phyloP scores from a whole-genome alignment of 2,797 vertebrate genomes.

The Emys orbicularis region DNA sequence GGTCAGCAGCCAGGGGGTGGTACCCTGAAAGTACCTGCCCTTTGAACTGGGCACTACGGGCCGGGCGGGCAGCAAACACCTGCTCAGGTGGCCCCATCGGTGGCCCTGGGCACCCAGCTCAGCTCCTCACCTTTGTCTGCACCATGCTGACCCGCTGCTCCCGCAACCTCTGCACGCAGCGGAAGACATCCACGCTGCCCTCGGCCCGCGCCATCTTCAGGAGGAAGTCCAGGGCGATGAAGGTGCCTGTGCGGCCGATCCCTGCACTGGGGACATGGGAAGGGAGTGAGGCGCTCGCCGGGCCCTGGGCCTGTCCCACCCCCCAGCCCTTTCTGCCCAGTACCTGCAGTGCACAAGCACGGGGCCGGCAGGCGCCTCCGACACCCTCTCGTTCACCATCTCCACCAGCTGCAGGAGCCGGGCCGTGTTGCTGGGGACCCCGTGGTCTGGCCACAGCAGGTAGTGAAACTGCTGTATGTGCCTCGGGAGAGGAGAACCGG shows the following conservation, averaged over 20 bases:
- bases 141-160: conserved; percentile 72
- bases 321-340: accelerated
- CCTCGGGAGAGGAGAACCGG: conserved; percentile 53
- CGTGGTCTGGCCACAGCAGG: conserved; percentile 70
- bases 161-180: conserved; percentile 58
- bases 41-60: background rate
- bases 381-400: conserved; percentile 40
- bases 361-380: background rate
- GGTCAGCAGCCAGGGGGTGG: background rate
- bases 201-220: conserved; percentile 65
- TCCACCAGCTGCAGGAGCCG: conserved; percentile 66
- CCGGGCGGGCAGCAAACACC: background rate
- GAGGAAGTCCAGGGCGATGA: conserved; percentile 72
- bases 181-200: conserved; percentile 70
- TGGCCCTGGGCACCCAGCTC: background rate
- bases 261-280: conserved; percentile 59
- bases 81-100: too few relatives aligned
- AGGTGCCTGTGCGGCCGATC: conserved; percentile 73
- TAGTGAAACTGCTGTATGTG: conserved; percentile 73
- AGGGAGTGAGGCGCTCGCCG: background rate
- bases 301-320: background rate
- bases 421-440: conserved; percentile 62
- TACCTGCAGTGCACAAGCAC: conserved; percentile 78
- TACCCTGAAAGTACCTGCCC: background rate
- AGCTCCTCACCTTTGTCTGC: conserved; percentile 70